Evolutionary conservation across 1,140 invertebrate genomes (phyloP).

Genomic region (Forficula auricularia): DNA sequence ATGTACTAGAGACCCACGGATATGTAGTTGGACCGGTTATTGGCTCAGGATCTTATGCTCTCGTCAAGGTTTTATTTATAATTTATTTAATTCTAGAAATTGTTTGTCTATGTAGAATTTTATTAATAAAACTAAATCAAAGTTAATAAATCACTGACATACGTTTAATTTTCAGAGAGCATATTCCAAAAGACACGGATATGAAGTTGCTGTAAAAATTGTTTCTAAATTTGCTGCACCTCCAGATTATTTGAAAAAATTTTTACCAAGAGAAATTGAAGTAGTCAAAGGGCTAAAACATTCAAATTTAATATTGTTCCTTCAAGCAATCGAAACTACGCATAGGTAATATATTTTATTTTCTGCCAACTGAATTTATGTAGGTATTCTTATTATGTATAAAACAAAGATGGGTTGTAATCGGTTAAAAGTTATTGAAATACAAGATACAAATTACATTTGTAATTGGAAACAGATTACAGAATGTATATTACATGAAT

Average conservation of each 20-base stretch:
- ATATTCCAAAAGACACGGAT: conserved; percentile 47
- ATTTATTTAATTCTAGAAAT: no score
- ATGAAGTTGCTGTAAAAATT: conserved; percentile 72
- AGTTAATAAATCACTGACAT: no score
- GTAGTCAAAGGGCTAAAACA: conserved; percentile 62
- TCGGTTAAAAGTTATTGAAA: no score
- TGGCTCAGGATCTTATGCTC: conserved; percentile 65
- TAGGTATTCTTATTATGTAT: no score
- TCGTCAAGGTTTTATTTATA: conserved; percentile 59
- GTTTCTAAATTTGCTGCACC: conserved; percentile 67
- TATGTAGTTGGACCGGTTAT: conserved; percentile 57
- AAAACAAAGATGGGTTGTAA: no score
- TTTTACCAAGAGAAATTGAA: conserved; percentile 71
- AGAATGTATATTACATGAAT: no score
- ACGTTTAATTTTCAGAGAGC: conserved; percentile 53
- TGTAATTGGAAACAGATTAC: no score
- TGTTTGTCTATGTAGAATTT: no score
- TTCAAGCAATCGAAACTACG: conserved; percentile 65
- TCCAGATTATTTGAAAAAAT: conserved; percentile 64
- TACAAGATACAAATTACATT: no score
- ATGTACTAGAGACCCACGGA: conserved; percentile 60
- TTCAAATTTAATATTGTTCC: conserved; percentile 58
- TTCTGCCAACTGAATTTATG: conserved; percentile 2
- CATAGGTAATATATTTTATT: conserved; percentile 38
- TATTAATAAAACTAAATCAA: no score